Base-by-base conservation (phyloP, 2,113 vertebrate genomes). In the Hippocampus mohnikei region DNA sequence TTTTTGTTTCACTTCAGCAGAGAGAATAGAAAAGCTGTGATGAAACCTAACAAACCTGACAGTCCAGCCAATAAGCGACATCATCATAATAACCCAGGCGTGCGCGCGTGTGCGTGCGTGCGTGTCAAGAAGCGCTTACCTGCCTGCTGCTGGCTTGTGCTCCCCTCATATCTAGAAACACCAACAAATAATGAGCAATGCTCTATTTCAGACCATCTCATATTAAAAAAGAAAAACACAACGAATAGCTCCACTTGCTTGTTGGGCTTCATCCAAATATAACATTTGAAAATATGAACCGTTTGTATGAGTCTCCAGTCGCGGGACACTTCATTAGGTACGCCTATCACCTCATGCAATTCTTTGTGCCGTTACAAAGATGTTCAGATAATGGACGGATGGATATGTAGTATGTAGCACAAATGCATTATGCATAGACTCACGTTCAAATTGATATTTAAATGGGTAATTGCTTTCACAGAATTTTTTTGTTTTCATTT, bases 51-150 rank as follows among this genome's bases (percentile, higher is more conserved):
- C 53, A 56, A 56, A 56, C 53, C 42, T 42, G 58, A 75, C 23
- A 3, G 9, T 40, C 63, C 63, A 15, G 25, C 8, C 11, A n/a
- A 5, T 2, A 72, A 42, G n/a, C 37, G 21, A 23, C 11, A 3
- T 41, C 0, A 44, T 55, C 1, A 46, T 0, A 18, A 27, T 10
- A 63, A 12, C 5, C 8, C n/a, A 44, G 2, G 21, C 29, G 37
- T n/a, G 25, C 20, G n/a, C n/a, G n/a, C n/a, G n/a, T n/a, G n/a
- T 23, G 62, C 5, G 20, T 25, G 12, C 16, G 18, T 27, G 7
- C 8, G n/a, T 21, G 25, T 33, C 25, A 18, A 70, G 60, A 52
- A 60, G 74, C 41, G 72, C 81, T 84, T 66, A 92, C 91, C 81
- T 75, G 86, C 74, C 65, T 71, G 50, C 27, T 25, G 68, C 72